Conservation (phyloP, 2,888 invertebrate genomes). For the Altica lythri region DNA sequence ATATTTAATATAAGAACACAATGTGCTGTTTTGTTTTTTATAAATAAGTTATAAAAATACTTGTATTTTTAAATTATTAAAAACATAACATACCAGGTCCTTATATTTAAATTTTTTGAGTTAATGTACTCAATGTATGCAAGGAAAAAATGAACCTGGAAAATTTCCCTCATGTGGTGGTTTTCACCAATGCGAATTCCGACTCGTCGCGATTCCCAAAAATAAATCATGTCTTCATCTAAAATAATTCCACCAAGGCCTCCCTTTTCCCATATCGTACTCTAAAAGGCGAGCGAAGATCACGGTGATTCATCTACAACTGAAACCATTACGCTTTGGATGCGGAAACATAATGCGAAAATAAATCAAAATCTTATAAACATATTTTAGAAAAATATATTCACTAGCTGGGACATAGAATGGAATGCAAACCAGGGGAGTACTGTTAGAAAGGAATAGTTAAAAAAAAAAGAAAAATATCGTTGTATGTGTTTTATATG, state of each 20-base stretch:
- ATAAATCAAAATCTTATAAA: slow-evolving; percentile 53
- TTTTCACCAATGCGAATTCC: slow-evolving; percentile 7
- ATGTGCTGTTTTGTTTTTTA: too few relatives aligned
- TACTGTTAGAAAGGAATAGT: background rate
- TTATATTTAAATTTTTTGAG: too few relatives aligned
- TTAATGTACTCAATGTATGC: too few relatives aligned
- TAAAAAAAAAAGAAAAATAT: too few relatives aligned
- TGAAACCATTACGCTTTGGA: slow-evolving; percentile 40
- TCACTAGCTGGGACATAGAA: slow-evolving; percentile 39
- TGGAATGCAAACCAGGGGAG: slow-evolving; percentile 34
- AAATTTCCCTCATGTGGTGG: slow-evolving; percentile 7
- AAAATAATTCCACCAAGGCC: slow-evolving; percentile 32
- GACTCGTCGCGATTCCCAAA: slow-evolving; percentile 5
- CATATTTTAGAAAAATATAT: slow-evolving; percentile 50
- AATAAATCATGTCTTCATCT: slow-evolving; percentile 34
- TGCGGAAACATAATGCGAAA: slow-evolving; percentile 46
- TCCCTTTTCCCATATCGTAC: slow-evolving; percentile 23
- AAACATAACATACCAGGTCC: too few relatives aligned
- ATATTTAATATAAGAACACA: too few relatives aligned
- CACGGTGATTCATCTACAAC: slow-evolving; percentile 43
- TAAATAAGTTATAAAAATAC: too few relatives aligned
- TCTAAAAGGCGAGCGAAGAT: slow-evolving; percentile 33
- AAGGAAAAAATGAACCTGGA: slow-evolving; percentile 6
- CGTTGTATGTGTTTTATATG: too few relatives aligned
- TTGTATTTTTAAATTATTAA: too few relatives aligned